Conservation (phyloP, 1,140 invertebrate species). For the Anastatus disparis region DNA sequence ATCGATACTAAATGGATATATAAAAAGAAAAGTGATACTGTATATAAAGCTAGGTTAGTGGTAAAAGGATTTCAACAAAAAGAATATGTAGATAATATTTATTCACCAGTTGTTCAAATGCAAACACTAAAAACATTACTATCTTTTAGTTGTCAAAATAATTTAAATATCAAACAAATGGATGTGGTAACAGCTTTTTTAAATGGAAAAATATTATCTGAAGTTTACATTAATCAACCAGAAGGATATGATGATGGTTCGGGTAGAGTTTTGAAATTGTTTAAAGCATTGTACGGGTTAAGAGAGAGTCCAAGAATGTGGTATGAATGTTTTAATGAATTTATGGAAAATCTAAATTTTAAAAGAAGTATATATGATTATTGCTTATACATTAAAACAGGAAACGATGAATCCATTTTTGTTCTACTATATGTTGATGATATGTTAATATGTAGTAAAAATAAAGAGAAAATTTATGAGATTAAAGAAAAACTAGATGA, state of each 20-base stretch:
- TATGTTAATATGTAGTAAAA: constrained; percentile 26
- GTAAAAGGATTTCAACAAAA: too few relatives aligned
- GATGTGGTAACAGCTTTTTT: constrained; percentile 58
- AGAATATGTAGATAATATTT: constrained; percentile 47
- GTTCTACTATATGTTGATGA: constrained; percentile 34
- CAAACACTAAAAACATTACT: constrained; percentile 47
- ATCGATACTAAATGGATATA: constrained; percentile 27
- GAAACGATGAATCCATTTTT: not conserved
- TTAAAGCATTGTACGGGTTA: too few relatives aligned
- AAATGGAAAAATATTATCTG: constrained; percentile 57
- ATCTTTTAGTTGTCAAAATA: constrained; percentile 49
- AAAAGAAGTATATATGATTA: not conserved
- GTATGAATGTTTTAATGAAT: constrained; percentile 10
- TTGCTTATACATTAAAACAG: not conserved
- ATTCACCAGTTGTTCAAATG: constrained; percentile 49
- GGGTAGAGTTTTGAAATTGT: too few relatives aligned
- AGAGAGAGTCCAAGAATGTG: constrained; percentile 7
- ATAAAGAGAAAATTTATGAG: constrained; percentile 46
- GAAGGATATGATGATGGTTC: not conserved
- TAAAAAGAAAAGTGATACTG: too few relatives aligned
- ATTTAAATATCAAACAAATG: constrained; percentile 52
- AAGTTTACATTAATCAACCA: too few relatives aligned
- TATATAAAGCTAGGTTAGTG: too few relatives aligned
- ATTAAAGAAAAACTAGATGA: constrained; percentile 51
- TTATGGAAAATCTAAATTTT: not conserved